These are phyloP conservation scores for Macropus fuliginosus DNA, from an alignment of 2,797 vertebrate genomes.

Conservation along the genomic window DNA sequence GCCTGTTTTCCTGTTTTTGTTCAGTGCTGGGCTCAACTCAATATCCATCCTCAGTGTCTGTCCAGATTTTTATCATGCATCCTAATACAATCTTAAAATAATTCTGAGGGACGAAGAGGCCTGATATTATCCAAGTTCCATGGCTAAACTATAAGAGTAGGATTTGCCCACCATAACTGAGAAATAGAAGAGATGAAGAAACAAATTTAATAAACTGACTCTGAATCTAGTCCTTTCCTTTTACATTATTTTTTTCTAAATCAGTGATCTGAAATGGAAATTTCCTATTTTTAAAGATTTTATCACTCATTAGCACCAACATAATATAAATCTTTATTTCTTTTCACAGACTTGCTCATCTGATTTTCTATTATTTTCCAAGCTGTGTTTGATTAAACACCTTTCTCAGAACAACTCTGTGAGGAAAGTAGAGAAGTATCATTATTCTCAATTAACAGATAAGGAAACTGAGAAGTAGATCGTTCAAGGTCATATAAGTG, in stretches of 20 bases:
- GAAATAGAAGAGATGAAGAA: not conserved
- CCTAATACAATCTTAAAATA: not conserved
- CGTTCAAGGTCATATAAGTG: not conserved
- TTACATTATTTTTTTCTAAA: not conserved
- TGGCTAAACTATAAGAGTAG: not conserved
- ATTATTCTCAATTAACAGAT: not conserved
- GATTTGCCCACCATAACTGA: not conserved
- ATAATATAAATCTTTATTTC: conserved; percentile 1
- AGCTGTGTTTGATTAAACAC: not conserved
- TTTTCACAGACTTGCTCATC: not conserved
- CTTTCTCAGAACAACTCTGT: not conserved
- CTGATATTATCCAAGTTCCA: not conserved
- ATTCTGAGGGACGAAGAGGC: not conserved
- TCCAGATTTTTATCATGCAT: not conserved
- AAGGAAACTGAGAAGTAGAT: not conserved
- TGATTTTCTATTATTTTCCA: not conserved
- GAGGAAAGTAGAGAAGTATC: not conserved
- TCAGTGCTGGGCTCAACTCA: not conserved
- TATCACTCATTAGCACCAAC: not conserved
- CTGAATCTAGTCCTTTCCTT: not conserved
- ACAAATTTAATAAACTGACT: not conserved
- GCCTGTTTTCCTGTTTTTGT: not conserved
- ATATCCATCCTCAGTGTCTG: not conserved
- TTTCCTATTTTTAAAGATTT: not conserved
- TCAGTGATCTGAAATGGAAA: not conserved